phyloP scores from a whole-genome alignment of 1,140 invertebrate genomes.

The Musca domestica region DNA sequence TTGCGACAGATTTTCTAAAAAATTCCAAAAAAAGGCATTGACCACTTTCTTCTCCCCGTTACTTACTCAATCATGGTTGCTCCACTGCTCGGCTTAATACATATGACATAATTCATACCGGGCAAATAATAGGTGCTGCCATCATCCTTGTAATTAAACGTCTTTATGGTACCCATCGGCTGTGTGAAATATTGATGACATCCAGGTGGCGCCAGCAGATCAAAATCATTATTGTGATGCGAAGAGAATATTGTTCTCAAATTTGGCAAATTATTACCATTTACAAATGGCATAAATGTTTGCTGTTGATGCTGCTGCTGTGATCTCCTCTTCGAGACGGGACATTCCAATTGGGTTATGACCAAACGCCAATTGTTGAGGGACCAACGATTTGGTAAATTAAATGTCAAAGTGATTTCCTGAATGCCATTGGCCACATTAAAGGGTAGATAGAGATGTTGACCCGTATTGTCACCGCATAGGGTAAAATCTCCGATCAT shows the following conservation, averaged over 20 bases:
- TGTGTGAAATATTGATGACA: slow-evolving; percentile 64
- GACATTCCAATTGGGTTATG: slow-evolving; percentile 63
- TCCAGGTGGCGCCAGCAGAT: slow-evolving; percentile 57
- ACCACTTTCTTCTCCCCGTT: background rate
- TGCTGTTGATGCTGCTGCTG: slow-evolving; percentile 21
- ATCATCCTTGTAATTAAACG: slow-evolving; percentile 60
- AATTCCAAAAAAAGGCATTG: background rate
- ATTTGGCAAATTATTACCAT: slow-evolving; percentile 41
- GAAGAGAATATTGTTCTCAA: slow-evolving; percentile 42
- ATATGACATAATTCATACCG: slow-evolving; percentile 50
- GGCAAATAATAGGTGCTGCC: slow-evolving; percentile 35
- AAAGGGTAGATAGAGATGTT: slow-evolving; percentile 60
- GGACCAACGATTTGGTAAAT: slow-evolving; percentile 29
- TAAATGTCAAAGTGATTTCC: slow-evolving; percentile 38
- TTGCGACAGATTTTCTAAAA: no score
- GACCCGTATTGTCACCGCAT: slow-evolving; percentile 78
- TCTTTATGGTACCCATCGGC: slow-evolving; percentile 57
- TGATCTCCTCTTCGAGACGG: slow-evolving; percentile 30
- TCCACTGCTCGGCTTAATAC: slow-evolving; percentile 35
- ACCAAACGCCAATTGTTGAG: slow-evolving; percentile 59
- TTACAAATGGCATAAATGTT: slow-evolving; percentile 26
- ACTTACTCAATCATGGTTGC: slow-evolving; percentile 25
- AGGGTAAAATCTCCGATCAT: slow-evolving; percentile 55
- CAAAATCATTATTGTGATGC: slow-evolving; percentile 33
- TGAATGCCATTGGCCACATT: slow-evolving; percentile 39